Evolutionary conservation across 1,140 invertebrate genomes (phyloP).

Genomic region (Drosophila suzukii): DNA sequence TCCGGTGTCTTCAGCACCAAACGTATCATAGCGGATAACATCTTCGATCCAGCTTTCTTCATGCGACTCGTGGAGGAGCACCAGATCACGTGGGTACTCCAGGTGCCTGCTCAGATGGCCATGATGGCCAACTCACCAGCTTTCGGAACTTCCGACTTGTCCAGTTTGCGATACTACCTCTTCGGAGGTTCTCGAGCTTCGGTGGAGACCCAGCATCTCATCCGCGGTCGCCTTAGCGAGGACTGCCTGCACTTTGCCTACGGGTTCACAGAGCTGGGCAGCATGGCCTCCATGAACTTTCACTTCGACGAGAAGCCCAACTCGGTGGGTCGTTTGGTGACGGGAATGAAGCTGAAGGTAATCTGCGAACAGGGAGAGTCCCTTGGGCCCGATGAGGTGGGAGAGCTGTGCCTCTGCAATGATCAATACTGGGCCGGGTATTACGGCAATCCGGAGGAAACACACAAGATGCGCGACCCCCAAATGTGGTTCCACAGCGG

Average conservation of each 20-base stretch:
- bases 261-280: slow-evolving; percentile 61
- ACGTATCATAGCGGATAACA: slow-evolving; percentile 57
- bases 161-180: slow-evolving; percentile 34
- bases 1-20: slow-evolving; percentile 58
- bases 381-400: slow-evolving; percentile 56
- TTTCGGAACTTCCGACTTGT: slow-evolving; percentile 40
- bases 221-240: slow-evolving; percentile 31
- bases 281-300: slow-evolving; percentile 32
- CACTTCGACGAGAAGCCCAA: slow-evolving; percentile 65
- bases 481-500: slow-evolving; percentile 88
- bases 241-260: slow-evolving; percentile 51
- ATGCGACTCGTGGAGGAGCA: slow-evolving; percentile 50
- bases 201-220: slow-evolving; percentile 45
- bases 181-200: slow-evolving; percentile 57
- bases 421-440: slow-evolving; percentile 67
- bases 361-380: slow-evolving; percentile 49
- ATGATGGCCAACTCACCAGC: slow-evolving; percentile 46
- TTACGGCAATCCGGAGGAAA: slow-evolving; percentile 58
- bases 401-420: slow-evolving; percentile 59
- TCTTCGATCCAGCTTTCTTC: slow-evolving; percentile 43
- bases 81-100: slow-evolving; percentile 62
- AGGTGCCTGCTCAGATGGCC: slow-evolving; percentile 60
- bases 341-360: slow-evolving; percentile 74
- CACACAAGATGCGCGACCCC: slow-evolving; percentile 40
- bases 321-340: slow-evolving; percentile 50